Conservation (phyloP, 2,888 invertebrate genomes). For the Phyllotreta cruciferae region DNA sequence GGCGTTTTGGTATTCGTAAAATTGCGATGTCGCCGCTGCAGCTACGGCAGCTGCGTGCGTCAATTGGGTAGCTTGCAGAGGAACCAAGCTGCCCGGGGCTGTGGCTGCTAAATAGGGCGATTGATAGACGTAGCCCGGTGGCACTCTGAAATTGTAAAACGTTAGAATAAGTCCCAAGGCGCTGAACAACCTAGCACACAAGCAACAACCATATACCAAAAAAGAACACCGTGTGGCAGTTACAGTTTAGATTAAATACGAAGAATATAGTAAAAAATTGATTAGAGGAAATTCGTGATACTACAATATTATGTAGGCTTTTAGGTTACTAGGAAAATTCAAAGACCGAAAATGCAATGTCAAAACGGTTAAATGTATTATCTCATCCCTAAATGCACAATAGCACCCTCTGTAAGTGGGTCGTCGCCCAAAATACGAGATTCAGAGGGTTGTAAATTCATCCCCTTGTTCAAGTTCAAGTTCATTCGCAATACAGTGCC, state of each 20-base stretch:
- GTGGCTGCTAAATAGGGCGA: slow-evolving; percentile 74
- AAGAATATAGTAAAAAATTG: background rate
- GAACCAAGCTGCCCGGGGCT: slow-evolving; percentile 71
- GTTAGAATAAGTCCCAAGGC: slow-evolving; percentile 8
- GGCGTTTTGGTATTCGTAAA: slow-evolving; percentile 75
- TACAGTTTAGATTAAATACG: slow-evolving; percentile 12
- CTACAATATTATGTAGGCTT: slow-evolving; percentile 7
- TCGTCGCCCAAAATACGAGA: slow-evolving; percentile 29
- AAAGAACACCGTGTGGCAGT: slow-evolving; percentile 48
- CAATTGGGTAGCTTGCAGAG: slow-evolving; percentile 70
- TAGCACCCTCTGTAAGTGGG: slow-evolving; percentile 31
- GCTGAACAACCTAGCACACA: slow-evolving; percentile 49
- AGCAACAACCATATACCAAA: slow-evolving; percentile 57
- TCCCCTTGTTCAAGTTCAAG: slow-evolving; percentile 34
- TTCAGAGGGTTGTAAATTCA: slow-evolving; percentile 29
- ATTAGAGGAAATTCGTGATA: background rate
- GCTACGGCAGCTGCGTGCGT: slow-evolving; percentile 81
- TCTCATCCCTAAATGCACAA: slow-evolving; percentile 24
- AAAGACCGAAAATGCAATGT: slow-evolving; percentile 17
- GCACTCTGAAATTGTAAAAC: slow-evolving; percentile 64
- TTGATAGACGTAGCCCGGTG: slow-evolving; percentile 80
- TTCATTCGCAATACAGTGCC: slow-evolving; percentile 26
- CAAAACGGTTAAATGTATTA: slow-evolving; percentile 16
- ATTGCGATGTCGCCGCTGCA: slow-evolving; percentile 80
- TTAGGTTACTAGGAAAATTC: slow-evolving; percentile 26